A percentile compares a stretch with the other conserved stretches of the same genome.
Evolutionary conservation across 2,113 vertebrate genomes (phyloP).

Genomic region (Ceyx cyanopectus): DNA sequence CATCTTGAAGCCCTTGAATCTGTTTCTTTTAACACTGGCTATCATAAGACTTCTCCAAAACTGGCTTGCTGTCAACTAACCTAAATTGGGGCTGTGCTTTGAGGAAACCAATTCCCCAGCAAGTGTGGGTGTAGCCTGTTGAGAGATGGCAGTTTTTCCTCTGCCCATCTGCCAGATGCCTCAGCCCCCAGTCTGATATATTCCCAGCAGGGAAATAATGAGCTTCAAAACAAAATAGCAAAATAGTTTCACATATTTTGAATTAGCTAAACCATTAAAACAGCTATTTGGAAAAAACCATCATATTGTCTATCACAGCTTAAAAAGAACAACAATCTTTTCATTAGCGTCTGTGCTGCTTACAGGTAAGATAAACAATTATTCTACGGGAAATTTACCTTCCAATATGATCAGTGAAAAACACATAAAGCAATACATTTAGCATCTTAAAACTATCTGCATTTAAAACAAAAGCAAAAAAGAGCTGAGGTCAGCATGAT

Average conservation of each 20-base stretch:
- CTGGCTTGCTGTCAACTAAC: conserved; percentile 15
- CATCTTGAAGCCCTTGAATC: not conserved
- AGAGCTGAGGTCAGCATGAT: not conserved
- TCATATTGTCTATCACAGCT: not conserved
- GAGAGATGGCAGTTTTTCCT: conserved; percentile 23
- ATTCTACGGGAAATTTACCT: not conserved
- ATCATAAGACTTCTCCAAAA: not conserved
- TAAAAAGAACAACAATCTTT: not conserved
- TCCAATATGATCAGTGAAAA: not conserved
- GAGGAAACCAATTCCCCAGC: conserved; percentile 38
- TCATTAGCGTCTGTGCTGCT: not conserved
- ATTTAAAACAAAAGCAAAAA: not conserved
- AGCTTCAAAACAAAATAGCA: conserved; percentile 12
- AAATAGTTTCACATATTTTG: conserved; percentile 10
- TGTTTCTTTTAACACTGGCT: not conserved
- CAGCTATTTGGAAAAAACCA: not conserved
- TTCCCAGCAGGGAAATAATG: conserved; percentile 38
- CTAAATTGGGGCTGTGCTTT: conserved; percentile 7
- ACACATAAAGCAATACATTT: not conserved
- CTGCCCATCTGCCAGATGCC: conserved; percentile 49
- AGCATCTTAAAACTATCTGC: not conserved
- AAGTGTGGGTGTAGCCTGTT: conserved; percentile 36
- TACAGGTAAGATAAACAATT: not conserved
- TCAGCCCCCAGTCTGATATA: conserved; percentile 31
- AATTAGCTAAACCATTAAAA: not conserved